Base-by-base conservation (phyloP, 2,113 vertebrate species). In the Centropristis striata region DNA sequence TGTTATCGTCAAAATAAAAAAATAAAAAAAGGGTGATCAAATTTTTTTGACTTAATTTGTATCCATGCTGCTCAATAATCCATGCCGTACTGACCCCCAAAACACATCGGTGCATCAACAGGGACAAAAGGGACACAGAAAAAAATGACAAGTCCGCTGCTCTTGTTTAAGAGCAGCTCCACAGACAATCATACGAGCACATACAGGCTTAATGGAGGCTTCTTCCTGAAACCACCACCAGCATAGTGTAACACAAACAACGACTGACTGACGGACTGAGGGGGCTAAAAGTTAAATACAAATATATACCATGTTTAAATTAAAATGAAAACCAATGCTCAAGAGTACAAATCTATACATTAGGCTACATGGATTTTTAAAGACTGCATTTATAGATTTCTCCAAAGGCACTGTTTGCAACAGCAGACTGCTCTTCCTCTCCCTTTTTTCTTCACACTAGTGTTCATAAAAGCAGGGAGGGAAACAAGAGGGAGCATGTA, bases 331-430 rank as follows among this genome's bases (percentile, higher is more conserved):
- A 88, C 59, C 74, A 80, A 73, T 23, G 47, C 72, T 83, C 61
- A 66, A 66, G 78, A 90, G 78, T 95, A 94, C 84, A 94, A 93
- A 93, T 94, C 91, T 92, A 94, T 94, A 95, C 93, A 95, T 89
- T 88, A 93, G 90, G 91, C 93, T 93, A 90, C 87, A 92, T 84
- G 81, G 88, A 90, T 86, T 90, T 81, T 90, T 74, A 90, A 91
- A 90, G 89, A 94, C 91, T 94, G 93, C 94, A 95, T 94, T 90
- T 90, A 86, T 91, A 90, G 88, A 90, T 90, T 92, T 90, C 54
- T 93, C 92, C 73, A 86, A 95, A 96, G 95, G 94, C 95, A 95
- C 95, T 94, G 95, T 93, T 91, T 92, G 90, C 81, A 91, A 94
- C 91, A 93, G 92, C 90, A 94, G 92, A 91, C 92, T 90, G 86